Base-by-base conservation (phyloP, 2,888 invertebrate species). In the Andrena bucephala region DNA sequence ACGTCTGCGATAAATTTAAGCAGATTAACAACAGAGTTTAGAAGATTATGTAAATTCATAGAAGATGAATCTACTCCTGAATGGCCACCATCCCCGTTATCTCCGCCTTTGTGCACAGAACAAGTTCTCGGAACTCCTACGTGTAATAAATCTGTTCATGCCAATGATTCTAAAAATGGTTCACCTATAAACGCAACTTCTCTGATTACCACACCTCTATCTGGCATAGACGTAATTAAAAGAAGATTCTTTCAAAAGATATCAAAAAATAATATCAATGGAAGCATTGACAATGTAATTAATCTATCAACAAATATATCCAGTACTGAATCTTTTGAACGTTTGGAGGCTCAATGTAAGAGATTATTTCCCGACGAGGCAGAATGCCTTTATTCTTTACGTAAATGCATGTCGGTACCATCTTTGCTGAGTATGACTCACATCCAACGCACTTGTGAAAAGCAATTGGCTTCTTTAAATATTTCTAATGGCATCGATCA, bases 31-130 rank as follows among this genome's bases (percentile, higher is more conserved):
- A 86, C 84, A 33, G 91, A 93, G 76, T 92, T 93, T 76, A 77
- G 87, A 0, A 92, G 92, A 81, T 85, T 92, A 48, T 92, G 92
- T 65, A 92, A 93, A 77, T 91, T 87, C 57, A 92, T 93, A 42
- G 91, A 91, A 57, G 93, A 94, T 80, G 93, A 93, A 77, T 91
- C 93, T 3, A 87, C 90, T 88, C 93, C 93, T 4, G 91, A 91
- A 31, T 88, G 87, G 86, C 88, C 89, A 2, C 80, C 87, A 50
- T 90, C 92, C 10, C 78, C 89, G 6, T 6, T 66, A 5, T 66
- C 60, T 36, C 60, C 50, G 16, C 3, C 73, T 42, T 27, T 20
- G n/a, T 48, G 20, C 0, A 0, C 2, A n/a, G 65, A 73, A 24
- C 31, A 36, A 36, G 10, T 13, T 62, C 0, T 10, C 10, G 2